These are phyloP conservation scores for Pyrocoelia pectoralis DNA, from an alignment of 2,888 invertebrate species.

Conservation along the genomic window DNA sequence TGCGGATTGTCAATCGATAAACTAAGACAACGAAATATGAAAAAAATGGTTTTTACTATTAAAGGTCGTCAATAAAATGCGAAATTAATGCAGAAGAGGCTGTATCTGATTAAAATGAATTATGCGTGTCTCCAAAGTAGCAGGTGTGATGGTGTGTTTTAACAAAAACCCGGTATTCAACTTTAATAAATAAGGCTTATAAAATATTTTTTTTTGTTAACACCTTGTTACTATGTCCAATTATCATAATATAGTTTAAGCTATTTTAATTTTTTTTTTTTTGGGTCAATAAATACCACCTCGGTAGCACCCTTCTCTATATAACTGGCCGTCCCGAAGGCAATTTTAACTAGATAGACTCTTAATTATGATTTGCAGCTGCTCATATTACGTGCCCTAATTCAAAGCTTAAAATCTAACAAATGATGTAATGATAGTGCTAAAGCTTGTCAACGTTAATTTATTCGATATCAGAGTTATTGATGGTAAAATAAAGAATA, in stretches of 20 bases:
- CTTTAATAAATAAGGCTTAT: neutral
- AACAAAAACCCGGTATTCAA: neutral
- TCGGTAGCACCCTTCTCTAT: constrained; percentile 43
- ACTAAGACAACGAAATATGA: no score
- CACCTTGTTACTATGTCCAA: constrained; percentile 9
- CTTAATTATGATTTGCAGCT: constrained; percentile 37
- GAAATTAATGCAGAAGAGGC: no score
- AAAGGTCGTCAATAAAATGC: no score
- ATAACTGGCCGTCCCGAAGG: constrained; percentile 30
- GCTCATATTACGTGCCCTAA: constrained; percentile 28
- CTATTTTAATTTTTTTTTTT: neutral
- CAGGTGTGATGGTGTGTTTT: neutral
- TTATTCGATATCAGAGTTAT: constrained; percentile 20
- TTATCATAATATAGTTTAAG: neutral
- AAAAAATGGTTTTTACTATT: no score
- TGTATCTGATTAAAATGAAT: no score
- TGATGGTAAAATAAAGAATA: constrained; percentile 2
- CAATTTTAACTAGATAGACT: constrained; percentile 30
- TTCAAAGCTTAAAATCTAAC: constrained; percentile 23
- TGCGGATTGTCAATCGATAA: no score
- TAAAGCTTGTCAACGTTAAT: constrained; percentile 25
- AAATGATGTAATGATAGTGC: constrained; percentile 33
- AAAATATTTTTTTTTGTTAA: neutral
- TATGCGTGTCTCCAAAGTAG: no score
- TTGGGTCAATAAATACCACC: constrained; percentile 39